phyloP scores from a whole-genome alignment of 2,797 vertebrate species.

The Sparus aurata region DNA sequence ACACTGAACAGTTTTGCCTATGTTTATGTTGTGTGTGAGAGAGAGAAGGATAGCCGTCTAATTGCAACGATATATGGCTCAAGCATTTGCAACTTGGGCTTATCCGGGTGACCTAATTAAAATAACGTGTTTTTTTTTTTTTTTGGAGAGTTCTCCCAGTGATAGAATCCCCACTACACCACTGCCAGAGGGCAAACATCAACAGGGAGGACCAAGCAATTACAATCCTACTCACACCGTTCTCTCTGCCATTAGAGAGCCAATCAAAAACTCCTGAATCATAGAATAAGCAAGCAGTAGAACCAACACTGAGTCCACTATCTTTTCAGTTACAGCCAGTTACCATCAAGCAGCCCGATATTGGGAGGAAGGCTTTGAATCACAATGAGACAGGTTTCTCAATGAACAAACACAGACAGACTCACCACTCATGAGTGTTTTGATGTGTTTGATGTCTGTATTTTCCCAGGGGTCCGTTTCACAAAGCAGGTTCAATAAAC shows the following conservation, averaged over 20 bases:
- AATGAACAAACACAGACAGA: slow-evolving; percentile 36
- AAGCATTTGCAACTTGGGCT: too few relatives aligned
- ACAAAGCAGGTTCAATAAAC: too few relatives aligned
- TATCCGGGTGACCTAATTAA: too few relatives aligned
- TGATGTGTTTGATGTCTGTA: slow-evolving; percentile 48
- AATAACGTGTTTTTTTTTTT: too few relatives aligned
- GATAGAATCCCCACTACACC: too few relatives aligned
- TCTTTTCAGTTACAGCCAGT: slow-evolving; percentile 40
- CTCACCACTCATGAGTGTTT: slow-evolving; percentile 41
- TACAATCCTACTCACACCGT: neutral
- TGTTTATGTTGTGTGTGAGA: too few relatives aligned
- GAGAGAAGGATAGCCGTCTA: too few relatives aligned
- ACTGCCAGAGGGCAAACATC: slow-evolving; percentile 9
- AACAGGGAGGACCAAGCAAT: slow-evolving; percentile 1
- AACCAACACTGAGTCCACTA: neutral
- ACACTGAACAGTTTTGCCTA: too few relatives aligned
- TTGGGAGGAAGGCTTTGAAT: slow-evolving; percentile 43
- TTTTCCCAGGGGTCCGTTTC: slow-evolving; percentile 32
- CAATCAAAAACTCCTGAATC: slow-evolving; percentile 29
- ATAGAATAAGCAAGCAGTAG: slow-evolving; percentile 34
- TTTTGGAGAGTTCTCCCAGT: too few relatives aligned
- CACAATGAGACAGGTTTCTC: slow-evolving; percentile 46
- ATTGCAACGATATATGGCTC: too few relatives aligned
- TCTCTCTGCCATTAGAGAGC: neutral
- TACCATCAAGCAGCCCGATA: slow-evolving; percentile 22